Evolutionary conservation across 2,797 vertebrate genomes (phyloP).

Genomic region (Pipistrellus pipistrellus): DNA sequence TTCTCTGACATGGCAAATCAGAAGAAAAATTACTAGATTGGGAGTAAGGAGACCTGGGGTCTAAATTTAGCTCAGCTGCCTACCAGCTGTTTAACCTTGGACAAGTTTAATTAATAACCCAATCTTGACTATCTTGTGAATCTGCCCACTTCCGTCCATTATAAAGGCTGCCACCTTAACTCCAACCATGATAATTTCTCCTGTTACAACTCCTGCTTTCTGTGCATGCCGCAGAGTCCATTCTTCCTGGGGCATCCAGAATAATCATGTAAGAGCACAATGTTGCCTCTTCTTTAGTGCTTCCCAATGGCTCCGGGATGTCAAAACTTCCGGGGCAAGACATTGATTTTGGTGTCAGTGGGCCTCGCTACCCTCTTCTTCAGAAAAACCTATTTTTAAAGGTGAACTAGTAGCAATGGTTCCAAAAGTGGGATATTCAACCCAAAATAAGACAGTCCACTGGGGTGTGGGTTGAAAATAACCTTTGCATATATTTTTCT

Average conservation of each 20-base stretch:
- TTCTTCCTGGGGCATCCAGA: background rate
- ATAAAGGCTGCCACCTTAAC: background rate
- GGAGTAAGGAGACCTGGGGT: constrained; percentile 45
- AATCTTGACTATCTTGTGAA: background rate
- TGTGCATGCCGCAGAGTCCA: background rate
- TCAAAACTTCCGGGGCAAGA: background rate
- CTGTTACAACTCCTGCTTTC: background rate
- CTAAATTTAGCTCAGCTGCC: constrained; percentile 71
- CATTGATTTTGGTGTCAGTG: background rate
- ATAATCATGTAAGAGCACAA: constrained; percentile 14
- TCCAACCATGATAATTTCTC: background rate
- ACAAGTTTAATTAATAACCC: constrained; percentile 63
- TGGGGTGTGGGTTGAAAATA: background rate
- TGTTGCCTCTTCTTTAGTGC: background rate
- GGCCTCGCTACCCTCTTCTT: background rate
- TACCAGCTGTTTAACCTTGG: constrained; percentile 70
- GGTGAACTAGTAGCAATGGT: background rate
- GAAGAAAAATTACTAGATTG: constrained; percentile 74
- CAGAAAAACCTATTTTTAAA: constrained; percentile 10
- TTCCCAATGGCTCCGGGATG: background rate
- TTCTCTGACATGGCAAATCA: constrained; percentile 73
- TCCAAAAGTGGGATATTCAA: background rate
- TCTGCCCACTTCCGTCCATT: constrained; percentile 47
- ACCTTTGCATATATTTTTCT: background rate
- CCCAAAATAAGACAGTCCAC: background rate